Conservation (phyloP, 2,888 invertebrate genomes). For the Drymonia ruficornis region DNA sequence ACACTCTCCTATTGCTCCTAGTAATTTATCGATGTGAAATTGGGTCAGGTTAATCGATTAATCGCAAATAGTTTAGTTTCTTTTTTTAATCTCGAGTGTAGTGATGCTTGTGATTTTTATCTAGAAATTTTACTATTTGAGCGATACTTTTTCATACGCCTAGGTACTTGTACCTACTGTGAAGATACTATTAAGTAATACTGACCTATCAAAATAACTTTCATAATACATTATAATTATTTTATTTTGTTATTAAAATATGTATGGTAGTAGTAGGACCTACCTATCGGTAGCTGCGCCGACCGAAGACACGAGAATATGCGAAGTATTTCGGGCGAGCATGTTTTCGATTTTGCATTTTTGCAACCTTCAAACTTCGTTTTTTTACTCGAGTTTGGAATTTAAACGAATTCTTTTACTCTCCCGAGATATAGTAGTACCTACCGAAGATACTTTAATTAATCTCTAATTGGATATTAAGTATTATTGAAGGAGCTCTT, state of each 20-base stretch:
- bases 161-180: too few species aligned
- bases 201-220: too few species aligned
- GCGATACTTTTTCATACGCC: too few species aligned
- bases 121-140: too few species aligned
- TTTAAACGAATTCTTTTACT: conserved; percentile 37
- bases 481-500: conserved; percentile 18
- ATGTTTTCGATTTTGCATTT: conserved; percentile 37
- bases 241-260: conserved; percentile 20
- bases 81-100: conserved; percentile 8
- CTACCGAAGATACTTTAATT: conserved; percentile 32
- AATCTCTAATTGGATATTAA: conserved; percentile 34
- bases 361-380: conserved; percentile 42
- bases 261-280: too few species aligned
- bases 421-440: conserved; percentile 20
- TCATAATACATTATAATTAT: too few species aligned
- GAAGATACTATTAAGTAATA: too few species aligned
- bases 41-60: conserved; percentile 8
- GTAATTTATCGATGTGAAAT: too few species aligned
- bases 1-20: too few species aligned
- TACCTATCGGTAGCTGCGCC: conserved; percentile 24
- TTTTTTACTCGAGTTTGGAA: conserved; percentile 28
- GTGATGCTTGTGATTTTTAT: neutral
- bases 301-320: conserved; percentile 32
- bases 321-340: conserved; percentile 43
- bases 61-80: neutral